phyloP scores from a whole-genome alignment of 2,797 vertebrate genomes.

The Manis pentadactyla region DNA sequence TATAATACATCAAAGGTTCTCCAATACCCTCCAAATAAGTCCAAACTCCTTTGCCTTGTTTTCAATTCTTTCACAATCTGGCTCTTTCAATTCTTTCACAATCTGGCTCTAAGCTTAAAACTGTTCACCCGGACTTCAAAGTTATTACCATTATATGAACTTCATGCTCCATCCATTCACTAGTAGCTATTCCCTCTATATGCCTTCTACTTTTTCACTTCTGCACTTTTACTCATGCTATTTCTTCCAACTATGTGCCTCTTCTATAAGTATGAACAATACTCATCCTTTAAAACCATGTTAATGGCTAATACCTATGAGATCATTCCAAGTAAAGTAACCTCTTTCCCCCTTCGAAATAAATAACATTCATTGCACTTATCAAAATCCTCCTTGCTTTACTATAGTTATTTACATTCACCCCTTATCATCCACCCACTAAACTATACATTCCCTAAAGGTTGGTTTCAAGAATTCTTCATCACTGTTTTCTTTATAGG shows the following conservation, averaged over 20 bases:
- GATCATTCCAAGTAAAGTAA: slow-evolving; percentile 22
- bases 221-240: neutral
- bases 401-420: neutral
- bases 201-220: neutral
- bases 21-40: neutral
- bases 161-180: neutral
- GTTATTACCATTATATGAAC: neutral
- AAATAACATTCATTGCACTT: neutral
- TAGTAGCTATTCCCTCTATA: neutral
- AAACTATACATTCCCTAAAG: neutral
- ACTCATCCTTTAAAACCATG: neutral
- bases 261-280: neutral
- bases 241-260: neutral
- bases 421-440: neutral
- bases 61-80: neutral
- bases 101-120: slow-evolving; percentile 1
- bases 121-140: neutral
- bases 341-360: neutral
- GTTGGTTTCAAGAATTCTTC: neutral
- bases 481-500: neutral
- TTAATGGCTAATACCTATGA: neutral
- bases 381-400: slow-evolving; percentile 5
- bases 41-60: neutral
- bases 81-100: neutral
- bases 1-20: neutral